Percentiles rank a stretch among this genome's conserved stretches.
These are phyloP conservation scores for Conus betulinus DNA, from an alignment of 1,140 invertebrate species.

Conservation along the genomic window DNA sequence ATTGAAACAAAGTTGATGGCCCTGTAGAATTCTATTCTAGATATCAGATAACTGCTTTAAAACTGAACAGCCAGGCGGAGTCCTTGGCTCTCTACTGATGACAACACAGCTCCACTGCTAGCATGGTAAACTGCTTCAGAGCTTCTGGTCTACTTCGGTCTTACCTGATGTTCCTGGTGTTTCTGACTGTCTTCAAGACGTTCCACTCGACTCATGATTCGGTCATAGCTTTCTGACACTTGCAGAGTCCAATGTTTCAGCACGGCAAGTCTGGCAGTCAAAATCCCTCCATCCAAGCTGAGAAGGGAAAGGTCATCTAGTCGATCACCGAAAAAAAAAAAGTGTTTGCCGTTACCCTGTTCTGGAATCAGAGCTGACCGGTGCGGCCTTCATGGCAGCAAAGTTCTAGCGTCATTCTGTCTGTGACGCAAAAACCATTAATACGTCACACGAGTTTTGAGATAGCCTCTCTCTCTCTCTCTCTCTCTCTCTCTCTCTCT, in stretches of 20 bases:
- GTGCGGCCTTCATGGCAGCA: constrained; percentile 1
- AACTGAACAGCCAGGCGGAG: too few relatives aligned
- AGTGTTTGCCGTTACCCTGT: neutral
- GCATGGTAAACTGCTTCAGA: too few relatives aligned
- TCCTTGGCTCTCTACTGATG: too few relatives aligned
- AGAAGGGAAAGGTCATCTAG: neutral
- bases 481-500: too few relatives aligned
- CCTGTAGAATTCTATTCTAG: too few relatives aligned
- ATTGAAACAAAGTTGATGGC: too few relatives aligned
- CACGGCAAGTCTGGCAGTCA: neutral
- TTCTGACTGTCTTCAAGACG: neutral
- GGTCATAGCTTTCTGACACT: neutral
- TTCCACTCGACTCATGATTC: neutral
- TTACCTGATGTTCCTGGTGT: neutral
- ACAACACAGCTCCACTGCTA: too few relatives aligned
- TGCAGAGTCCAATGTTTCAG: neutral
- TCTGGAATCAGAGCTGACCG: neutral
- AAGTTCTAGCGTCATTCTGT: neutral
- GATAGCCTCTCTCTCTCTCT: too few relatives aligned
- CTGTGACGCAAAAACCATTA: too few relatives aligned
- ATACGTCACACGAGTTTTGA: too few relatives aligned
- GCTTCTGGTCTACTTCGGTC: neutral
- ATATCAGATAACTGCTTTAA: too few relatives aligned
- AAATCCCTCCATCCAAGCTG: neutral
- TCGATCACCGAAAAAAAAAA: too few relatives aligned